phyloP scores from a whole-genome alignment of 2,888 invertebrate species.

The Hedya salicella region DNA sequence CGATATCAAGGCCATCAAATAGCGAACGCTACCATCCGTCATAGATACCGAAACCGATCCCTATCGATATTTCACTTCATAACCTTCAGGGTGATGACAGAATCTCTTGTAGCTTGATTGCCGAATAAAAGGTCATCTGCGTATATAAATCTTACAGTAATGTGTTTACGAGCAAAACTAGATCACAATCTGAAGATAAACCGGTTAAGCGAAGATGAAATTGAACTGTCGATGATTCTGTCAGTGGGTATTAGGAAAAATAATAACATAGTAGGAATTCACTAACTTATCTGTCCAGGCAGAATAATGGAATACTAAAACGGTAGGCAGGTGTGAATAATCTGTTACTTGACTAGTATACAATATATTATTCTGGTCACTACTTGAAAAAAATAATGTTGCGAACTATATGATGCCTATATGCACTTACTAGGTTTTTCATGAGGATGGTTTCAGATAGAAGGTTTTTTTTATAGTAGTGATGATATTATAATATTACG shows the following conservation, averaged over 20 bases:
- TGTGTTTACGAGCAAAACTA: constrained; percentile 29
- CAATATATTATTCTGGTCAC: no score
- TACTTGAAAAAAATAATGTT: no score
- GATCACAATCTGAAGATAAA: constrained; percentile 27
- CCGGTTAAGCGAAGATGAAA: background rate
- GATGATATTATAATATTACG: no score
- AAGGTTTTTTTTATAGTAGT: no score
- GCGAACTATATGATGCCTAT: no score
- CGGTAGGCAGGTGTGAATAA: no score
- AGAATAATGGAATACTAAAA: no score
- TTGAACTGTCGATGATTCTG: background rate
- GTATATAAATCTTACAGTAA: constrained; percentile 27
- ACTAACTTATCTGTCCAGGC: no score
- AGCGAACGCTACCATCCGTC: constrained; percentile 1
- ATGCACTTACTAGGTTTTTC: no score
- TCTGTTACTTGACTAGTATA: no score
- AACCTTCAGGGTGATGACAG: constrained; percentile 35
- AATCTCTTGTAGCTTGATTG: constrained; percentile 32
- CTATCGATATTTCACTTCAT: constrained; percentile 31
- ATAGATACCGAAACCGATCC: constrained; percentile 31
- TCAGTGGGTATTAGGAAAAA: background rate
- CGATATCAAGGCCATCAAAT: constrained; percentile 30
- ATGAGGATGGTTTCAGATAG: no score
- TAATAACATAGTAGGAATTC: background rate
- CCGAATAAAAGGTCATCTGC: constrained; percentile 33